These are phyloP conservation scores for Aegithalos caudatus DNA, from an alignment of 2,113 vertebrate genomes.

Conservation along the genomic window DNA sequence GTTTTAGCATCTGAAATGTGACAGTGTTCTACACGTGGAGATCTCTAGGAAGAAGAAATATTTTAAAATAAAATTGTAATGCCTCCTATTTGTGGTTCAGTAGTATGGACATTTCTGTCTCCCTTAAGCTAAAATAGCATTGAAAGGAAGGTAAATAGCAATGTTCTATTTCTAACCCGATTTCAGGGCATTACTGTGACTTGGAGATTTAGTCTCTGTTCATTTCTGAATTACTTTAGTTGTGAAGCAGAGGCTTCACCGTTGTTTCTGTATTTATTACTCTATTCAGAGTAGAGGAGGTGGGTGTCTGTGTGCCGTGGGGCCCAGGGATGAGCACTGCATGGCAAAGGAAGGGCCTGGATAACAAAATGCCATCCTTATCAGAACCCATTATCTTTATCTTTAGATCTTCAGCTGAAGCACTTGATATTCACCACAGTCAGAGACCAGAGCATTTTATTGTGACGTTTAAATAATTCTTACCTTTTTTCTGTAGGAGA, in stretches of 20 bases:
- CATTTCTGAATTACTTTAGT: not conserved
- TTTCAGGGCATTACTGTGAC: not conserved
- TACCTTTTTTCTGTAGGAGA: not conserved
- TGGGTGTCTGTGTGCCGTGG: accelerated
- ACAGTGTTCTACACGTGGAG: not conserved
- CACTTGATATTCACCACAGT: not conserved
- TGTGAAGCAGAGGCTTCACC: not conserved
- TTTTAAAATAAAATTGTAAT: not conserved
- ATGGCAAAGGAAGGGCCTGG: not conserved
- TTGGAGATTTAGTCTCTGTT: not conserved
- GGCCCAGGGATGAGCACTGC: not conserved
- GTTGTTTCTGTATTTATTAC: not conserved
- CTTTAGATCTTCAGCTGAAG: not conserved
- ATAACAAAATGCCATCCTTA: not conserved
- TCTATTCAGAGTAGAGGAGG: not conserved
- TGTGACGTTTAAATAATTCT: not conserved
- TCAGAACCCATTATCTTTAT: not conserved
- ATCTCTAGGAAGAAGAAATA: not conserved
- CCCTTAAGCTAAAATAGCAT: not conserved
- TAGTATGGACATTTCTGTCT: not conserved
- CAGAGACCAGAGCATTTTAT: not conserved
- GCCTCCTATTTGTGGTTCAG: not conserved
- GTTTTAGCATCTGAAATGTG: not conserved
- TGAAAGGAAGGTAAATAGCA: not conserved
- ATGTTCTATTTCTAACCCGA: not conserved